These are phyloP conservation scores for Bradypodion ventrale DNA, from an alignment of 2,797 vertebrate genomes.

Conservation along the genomic window DNA sequence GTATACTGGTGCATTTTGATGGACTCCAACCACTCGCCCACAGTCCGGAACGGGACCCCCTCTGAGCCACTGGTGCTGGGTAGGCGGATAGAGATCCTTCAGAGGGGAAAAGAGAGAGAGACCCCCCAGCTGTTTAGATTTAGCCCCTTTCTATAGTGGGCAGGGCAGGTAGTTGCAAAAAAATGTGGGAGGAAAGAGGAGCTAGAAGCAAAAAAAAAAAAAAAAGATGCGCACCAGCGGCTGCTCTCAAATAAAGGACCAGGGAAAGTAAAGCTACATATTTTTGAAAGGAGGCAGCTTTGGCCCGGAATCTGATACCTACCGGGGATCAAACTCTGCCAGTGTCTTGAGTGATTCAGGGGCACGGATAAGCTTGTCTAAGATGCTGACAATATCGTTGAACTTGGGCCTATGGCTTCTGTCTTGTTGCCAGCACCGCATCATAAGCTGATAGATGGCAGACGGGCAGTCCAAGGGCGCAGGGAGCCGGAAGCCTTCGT, in stretches of 20 bases:
- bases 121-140: neutral
- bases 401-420: conserved; percentile 89
- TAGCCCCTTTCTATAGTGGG: neutral
- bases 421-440: conserved; percentile 96
- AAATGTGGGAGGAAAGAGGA: too few relatives aligned
- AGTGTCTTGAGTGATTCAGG: conserved; percentile 90
- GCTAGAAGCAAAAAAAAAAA: neutral
- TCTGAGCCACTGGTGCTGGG: conserved; percentile 93
- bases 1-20: conserved; percentile 96
- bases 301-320: conserved; percentile 38
- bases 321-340: conserved; percentile 95
- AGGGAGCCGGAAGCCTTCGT: conserved; percentile 93
- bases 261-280: too few relatives aligned
- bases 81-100: conserved; percentile 92
- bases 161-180: neutral
- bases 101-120: neutral
- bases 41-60: conserved; percentile 86
- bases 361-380: conserved; percentile 90
- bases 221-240: too few relatives aligned
- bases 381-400: conserved; percentile 88
- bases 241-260: neutral
- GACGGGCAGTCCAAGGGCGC: conserved; percentile 95
- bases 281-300: neutral
- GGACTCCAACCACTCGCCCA: conserved; percentile 94
- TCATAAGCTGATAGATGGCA: conserved; percentile 95